Evolutionary conservation across 2,888 invertebrate species (phyloP).

Genomic region (Plagodis dolabraria): DNA sequence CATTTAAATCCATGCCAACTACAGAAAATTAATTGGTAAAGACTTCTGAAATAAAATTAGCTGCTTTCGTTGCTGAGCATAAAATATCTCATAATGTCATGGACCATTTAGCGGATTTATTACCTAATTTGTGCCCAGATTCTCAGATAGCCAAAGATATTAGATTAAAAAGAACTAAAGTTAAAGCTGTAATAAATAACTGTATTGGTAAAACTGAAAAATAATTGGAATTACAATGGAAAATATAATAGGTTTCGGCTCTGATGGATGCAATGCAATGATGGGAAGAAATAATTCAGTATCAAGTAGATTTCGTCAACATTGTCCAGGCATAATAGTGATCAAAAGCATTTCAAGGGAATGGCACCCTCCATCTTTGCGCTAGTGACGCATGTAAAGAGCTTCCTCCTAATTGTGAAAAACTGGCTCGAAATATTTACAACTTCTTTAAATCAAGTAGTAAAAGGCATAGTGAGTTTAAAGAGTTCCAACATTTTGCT

Average conservation of each 20-base stretch:
- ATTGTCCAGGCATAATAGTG: constrained; percentile 28
- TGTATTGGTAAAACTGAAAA: constrained; percentile 7
- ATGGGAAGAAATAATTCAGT: no score
- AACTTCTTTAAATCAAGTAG: constrained; percentile 18
- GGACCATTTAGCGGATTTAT: no score
- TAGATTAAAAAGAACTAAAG: no score
- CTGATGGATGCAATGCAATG: constrained; percentile 34
- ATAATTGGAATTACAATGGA: constrained; percentile 2
- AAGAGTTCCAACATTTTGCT: constrained; percentile 18
- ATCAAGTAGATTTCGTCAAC: constrained; percentile 20
- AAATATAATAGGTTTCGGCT: constrained; percentile 32
- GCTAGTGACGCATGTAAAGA: constrained; percentile 29
- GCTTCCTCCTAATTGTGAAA: constrained; percentile 29
- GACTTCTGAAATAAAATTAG: no score
- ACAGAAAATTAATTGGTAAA: no score
- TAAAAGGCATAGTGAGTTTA: constrained; percentile 14
- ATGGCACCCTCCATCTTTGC: constrained; percentile 34
- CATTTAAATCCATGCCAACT: no score
- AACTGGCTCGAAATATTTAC: constrained; percentile 24
- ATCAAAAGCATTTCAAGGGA: constrained; percentile 33
- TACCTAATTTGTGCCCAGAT: no score
- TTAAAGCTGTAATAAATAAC: no score
- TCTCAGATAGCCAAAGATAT: no score
- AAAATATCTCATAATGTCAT: no score
- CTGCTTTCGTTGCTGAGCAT: no score